phyloP scores from a whole-genome alignment of 2,113 vertebrate species.

The Polyodon spathula region DNA sequence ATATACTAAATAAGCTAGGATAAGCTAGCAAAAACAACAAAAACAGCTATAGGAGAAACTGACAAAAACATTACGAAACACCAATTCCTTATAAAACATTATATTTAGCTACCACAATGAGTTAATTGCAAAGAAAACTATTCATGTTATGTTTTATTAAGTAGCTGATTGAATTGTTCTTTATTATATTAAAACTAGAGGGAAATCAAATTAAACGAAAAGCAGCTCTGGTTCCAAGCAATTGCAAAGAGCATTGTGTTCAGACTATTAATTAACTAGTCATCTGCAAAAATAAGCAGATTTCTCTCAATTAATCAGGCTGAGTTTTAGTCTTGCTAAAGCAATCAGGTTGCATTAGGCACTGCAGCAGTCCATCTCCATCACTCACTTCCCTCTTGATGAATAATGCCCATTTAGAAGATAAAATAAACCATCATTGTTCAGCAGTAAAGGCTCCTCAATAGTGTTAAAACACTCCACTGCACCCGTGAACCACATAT shows the following conservation, averaged over 20 bases:
- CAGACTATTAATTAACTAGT: conserved; percentile 32
- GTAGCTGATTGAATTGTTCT: too few species aligned
- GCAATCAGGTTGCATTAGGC: conserved; percentile 28
- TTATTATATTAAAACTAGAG: conserved; percentile 5
- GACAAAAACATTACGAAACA: too few species aligned
- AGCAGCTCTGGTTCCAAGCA: conserved; percentile 13
- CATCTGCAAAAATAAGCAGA: conserved; percentile 17
- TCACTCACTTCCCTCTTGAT: conserved; percentile 12
- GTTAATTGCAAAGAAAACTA: too few species aligned
- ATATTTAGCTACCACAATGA: too few species aligned
- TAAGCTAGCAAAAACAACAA: too few species aligned
- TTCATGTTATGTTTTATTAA: too few species aligned
- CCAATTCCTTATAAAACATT: too few species aligned
- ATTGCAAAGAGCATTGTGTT: conserved; percentile 18
- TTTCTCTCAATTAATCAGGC: conserved; percentile 35
- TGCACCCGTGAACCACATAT: too few species aligned
- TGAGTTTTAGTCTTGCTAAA: conserved; percentile 18
- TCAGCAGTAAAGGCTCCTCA: conserved; percentile 10
- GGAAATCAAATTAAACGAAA: conserved; percentile 12
- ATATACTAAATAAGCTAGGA: too few species aligned
- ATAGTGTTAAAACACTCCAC: too few species aligned
- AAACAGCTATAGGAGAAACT: too few species aligned
- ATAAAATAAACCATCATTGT: conserved; percentile 7
- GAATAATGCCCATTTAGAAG: conserved; percentile 9
- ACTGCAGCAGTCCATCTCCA: conserved; percentile 19